Conservation (phyloP, 2,888 invertebrate genomes). For the Thereva nobilitata region DNA sequence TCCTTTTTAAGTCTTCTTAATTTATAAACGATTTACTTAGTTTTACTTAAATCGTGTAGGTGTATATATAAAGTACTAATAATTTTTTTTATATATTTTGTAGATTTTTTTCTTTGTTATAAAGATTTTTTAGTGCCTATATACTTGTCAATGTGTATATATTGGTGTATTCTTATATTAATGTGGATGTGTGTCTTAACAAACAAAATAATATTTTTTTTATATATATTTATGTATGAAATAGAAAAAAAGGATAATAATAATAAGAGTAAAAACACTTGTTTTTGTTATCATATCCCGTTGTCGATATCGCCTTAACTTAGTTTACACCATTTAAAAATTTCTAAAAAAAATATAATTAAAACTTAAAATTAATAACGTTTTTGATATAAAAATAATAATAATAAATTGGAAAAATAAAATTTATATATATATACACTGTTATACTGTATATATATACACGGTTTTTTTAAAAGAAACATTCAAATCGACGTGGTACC, state of each 20-base stretch:
- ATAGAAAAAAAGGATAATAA: slow-evolving; percentile 10
- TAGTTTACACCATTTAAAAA: not conserved
- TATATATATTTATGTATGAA: no score
- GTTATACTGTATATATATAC: no score
- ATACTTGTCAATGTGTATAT: slow-evolving; percentile 35
- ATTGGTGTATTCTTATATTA: slow-evolving; percentile 33
- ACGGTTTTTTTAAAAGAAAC: not conserved
- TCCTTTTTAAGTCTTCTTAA: slow-evolving; percentile 34
- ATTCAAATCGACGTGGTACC: slow-evolving; percentile 29
- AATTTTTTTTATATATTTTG: slow-evolving; percentile 30
- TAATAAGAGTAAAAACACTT: slow-evolving; percentile 12
- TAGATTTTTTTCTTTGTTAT: slow-evolving; percentile 27
- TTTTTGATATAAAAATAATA: not conserved
- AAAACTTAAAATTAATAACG: slow-evolving; percentile 19
- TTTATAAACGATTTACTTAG: slow-evolving; percentile 34
- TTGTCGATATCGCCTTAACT: slow-evolving; percentile 10
- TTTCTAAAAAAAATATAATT: slow-evolving; percentile 7
- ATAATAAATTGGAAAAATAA: no score
- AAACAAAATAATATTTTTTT: slow-evolving; percentile 3
- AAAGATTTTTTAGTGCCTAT: slow-evolving; percentile 33
- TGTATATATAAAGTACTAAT: slow-evolving; percentile 35
- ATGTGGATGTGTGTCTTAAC: slow-evolving; percentile 34
- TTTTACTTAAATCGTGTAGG: slow-evolving; percentile 35
- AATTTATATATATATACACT: no score
- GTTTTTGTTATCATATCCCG: slow-evolving; percentile 25